Evolutionary conservation across 2,888 invertebrate species (phyloP).

Genomic region (Asteroscopus sphinx): DNA sequence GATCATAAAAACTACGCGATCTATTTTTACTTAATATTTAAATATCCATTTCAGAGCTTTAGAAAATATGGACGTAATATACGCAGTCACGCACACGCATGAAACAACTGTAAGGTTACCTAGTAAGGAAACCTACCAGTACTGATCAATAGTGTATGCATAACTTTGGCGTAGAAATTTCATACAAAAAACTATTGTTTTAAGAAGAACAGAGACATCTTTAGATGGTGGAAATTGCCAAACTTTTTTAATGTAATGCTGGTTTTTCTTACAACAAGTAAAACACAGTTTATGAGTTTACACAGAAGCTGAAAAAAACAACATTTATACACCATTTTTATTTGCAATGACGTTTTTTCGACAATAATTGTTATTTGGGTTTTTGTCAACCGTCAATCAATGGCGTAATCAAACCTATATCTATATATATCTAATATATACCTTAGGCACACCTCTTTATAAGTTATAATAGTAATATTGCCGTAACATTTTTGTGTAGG

Average conservation of each 20-base stretch:
- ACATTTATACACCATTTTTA: background rate
- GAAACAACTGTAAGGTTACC: slow-evolving; percentile 4
- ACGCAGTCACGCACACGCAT: slow-evolving; percentile 13
- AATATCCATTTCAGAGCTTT: slow-evolving; percentile 23
- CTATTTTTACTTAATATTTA: slow-evolving; percentile 35
- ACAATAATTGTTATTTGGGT: background rate
- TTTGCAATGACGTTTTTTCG: background rate
- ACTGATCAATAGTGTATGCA: no score
- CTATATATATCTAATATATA: no score
- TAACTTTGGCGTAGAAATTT: background rate
- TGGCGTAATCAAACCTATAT: no score
- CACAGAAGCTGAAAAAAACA: background rate
- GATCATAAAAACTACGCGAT: slow-evolving; percentile 35
- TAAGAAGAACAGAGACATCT: no score
- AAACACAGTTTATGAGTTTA: slow-evolving; percentile 1
- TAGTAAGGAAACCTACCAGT: no score
- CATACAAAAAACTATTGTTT: no score
- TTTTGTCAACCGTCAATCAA: background rate
- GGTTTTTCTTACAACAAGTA: background rate
- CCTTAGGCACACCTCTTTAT: no score
- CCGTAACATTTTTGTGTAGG: background rate
- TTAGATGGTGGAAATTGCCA: no score
- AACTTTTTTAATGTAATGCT: background rate
- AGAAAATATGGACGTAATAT: slow-evolving; percentile 24
- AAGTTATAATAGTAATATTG: no score